These are phyloP conservation scores for Marisa cornuarietis DNA, from an alignment of 1,140 invertebrate genomes.

Conservation along the genomic window DNA sequence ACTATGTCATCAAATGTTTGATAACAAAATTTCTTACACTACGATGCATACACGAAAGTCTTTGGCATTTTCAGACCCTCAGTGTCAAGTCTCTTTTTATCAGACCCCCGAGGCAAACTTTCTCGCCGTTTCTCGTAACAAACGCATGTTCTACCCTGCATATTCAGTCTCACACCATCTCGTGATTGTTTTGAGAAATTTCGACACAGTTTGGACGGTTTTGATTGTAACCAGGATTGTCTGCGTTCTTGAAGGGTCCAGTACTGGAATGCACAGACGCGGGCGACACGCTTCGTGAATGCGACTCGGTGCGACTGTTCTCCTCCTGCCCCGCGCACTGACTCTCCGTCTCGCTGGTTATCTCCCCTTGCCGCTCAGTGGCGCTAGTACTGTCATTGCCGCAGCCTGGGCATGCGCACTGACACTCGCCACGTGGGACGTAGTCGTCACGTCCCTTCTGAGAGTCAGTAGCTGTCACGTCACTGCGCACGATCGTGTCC, in stretches of 20 bases:
- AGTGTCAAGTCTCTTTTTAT: too few relatives aligned
- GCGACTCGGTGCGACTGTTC: constrained; percentile 11
- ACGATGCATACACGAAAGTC: too few relatives aligned
- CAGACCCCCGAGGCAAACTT: too few relatives aligned
- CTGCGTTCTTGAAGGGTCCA: neutral
- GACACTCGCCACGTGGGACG: neutral
- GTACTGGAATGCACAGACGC: neutral
- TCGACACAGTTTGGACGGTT: neutral
- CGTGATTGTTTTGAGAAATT: too few relatives aligned
- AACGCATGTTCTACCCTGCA: too few relatives aligned
- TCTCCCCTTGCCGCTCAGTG: neutral
- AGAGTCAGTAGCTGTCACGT: too few relatives aligned
- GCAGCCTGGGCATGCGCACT: neutral
- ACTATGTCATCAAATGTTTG: too few relatives aligned
- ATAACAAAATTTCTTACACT: too few relatives aligned
- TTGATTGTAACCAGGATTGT: neutral
- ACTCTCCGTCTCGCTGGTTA: constrained; percentile 19
- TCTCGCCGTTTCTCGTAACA: too few relatives aligned
- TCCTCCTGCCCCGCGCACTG: neutral
- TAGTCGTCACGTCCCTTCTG: too few relatives aligned
- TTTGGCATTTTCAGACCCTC: too few relatives aligned
- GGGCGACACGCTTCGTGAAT: neutral
- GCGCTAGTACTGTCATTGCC: neutral
- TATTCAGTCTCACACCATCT: too few relatives aligned
- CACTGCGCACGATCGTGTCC: neutral